Percentiles rank a stretch among this genome's conserved stretches.
Conservation (phyloP, 64 coral and sea anemone species). For the Montipora efflorescens region DNA sequence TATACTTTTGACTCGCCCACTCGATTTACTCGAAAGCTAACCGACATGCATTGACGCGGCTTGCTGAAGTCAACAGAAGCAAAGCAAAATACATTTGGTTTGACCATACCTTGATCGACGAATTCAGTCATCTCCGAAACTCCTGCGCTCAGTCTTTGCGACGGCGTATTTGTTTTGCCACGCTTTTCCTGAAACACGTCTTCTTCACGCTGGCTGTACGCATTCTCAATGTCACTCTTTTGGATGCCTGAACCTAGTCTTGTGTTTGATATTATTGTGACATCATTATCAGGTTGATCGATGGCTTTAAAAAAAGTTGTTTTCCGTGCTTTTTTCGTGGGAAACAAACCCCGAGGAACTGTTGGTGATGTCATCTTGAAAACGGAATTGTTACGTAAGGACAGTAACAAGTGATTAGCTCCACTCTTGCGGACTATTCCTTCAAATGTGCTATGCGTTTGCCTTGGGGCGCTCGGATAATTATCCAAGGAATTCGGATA, state of each 20-base stretch:
- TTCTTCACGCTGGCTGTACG: not conserved
- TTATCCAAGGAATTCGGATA: not conserved
- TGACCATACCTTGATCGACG: conserved; percentile 16
- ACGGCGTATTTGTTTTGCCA: not conserved
- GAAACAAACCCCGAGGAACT: not conserved
- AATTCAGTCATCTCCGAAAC: conserved; percentile 5
- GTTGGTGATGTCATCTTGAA: not conserved
- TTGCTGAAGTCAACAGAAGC: not conserved
- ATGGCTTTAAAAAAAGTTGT: not conserved
- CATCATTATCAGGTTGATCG: not conserved
- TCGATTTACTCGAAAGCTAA: not conserved
- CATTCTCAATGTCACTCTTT: not conserved
- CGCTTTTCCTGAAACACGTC: not conserved
- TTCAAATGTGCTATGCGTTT: not conserved
- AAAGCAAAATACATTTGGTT: not conserved
- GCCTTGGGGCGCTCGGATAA: not conserved
- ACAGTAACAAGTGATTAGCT: not conserved
- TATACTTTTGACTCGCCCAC: no score
- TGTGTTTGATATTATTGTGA: not conserved
- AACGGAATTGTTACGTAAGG: not conserved
- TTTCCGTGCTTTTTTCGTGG: not conserved
- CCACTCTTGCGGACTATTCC: not conserved
- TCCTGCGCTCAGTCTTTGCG: not conserved
- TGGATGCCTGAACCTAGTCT: not conserved
- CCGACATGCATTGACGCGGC: no score